These are phyloP conservation scores for Pristionchus mayeri DNA, from an alignment of 2,888 invertebrate species.

Conservation along the genomic window DNA sequence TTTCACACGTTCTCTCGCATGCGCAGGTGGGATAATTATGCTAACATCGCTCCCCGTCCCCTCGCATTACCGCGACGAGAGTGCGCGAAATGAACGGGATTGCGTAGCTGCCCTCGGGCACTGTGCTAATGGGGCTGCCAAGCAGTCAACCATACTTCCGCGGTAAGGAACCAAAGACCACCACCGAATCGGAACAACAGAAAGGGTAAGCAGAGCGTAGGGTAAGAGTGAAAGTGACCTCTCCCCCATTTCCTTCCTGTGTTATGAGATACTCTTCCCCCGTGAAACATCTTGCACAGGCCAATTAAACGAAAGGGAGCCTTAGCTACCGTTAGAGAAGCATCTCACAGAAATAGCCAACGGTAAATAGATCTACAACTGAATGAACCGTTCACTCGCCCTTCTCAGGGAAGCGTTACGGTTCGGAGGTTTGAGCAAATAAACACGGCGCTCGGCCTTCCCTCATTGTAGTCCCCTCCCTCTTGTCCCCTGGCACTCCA, in stretches of 20 bases:
- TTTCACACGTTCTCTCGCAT: not conserved
- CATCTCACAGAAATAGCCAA: too few species aligned
- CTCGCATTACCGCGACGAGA: constrained; percentile 27
- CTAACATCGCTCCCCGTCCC: not conserved
- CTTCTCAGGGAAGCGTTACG: not conserved
- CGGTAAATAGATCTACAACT: too few species aligned
- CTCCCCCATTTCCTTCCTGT: not conserved
- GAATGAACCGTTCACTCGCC: too few species aligned
- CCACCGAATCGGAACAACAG: not conserved
- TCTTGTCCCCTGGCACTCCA: not conserved
- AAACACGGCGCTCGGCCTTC: not conserved
- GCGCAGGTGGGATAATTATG: constrained; percentile 23
- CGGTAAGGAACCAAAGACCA: not conserved
- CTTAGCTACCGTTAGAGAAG: too few species aligned
- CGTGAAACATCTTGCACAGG: not conserved
- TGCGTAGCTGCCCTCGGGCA: constrained; percentile 1
- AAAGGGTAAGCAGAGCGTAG: not conserved
- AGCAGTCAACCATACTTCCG: not conserved
- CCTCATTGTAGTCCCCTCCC: not conserved
- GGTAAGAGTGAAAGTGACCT: constrained; percentile 23
- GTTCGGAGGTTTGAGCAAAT: constrained; percentile 31
- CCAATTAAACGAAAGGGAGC: not conserved
- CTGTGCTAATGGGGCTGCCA: not conserved
- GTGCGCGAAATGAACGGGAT: not conserved
- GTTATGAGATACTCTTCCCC: constrained; percentile 2